A percentile compares a stretch with the other conserved stretches of the same genome.
These are phyloP conservation scores for Florisuga fusca DNA, from an alignment of 2,797 vertebrate genomes.

Conservation along the genomic window DNA sequence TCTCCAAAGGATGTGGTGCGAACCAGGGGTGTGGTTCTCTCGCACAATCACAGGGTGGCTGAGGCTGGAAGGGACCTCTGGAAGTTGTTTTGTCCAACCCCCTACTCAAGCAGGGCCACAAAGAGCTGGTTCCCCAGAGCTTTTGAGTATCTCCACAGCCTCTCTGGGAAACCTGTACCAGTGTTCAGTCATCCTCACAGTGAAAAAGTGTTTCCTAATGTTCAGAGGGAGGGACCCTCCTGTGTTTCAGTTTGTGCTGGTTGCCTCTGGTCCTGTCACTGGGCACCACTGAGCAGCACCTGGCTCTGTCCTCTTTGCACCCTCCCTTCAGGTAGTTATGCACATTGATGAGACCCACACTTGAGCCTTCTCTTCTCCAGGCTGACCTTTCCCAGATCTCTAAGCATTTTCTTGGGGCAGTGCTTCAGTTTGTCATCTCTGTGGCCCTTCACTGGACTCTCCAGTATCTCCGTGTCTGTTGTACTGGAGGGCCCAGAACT, in stretches of 20 bases:
- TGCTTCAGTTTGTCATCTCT: not conserved
- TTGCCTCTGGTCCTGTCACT: not conserved
- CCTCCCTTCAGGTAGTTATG: not conserved
- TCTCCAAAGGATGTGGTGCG: rapidly evolving
- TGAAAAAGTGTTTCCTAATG: not conserved
- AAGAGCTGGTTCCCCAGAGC: not conserved
- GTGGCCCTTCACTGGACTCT: not conserved
- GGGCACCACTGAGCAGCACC: not conserved
- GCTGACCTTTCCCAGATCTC: not conserved
- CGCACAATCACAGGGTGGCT: not conserved
- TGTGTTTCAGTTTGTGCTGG: rapidly evolving
- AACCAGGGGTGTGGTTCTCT: not conserved
- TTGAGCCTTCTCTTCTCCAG: not conserved
- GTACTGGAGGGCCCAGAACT: not conserved
- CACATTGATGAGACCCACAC: not conserved
- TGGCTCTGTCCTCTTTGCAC: not conserved
- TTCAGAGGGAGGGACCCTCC: not conserved
- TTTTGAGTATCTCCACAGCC: not conserved
- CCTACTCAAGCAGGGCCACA: not conserved
- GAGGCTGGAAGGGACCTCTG: not conserved
- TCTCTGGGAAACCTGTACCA: not conserved
- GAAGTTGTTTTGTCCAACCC: not conserved
- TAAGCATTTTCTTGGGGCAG: not conserved
- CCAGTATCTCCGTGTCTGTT: not conserved
- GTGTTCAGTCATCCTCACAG: rapidly evolving